Percentiles rank a stretch among this genome's conserved stretches.
phyloP scores from a whole-genome alignment of 2,797 vertebrate genomes.

The Enteromius treurensis region DNA sequence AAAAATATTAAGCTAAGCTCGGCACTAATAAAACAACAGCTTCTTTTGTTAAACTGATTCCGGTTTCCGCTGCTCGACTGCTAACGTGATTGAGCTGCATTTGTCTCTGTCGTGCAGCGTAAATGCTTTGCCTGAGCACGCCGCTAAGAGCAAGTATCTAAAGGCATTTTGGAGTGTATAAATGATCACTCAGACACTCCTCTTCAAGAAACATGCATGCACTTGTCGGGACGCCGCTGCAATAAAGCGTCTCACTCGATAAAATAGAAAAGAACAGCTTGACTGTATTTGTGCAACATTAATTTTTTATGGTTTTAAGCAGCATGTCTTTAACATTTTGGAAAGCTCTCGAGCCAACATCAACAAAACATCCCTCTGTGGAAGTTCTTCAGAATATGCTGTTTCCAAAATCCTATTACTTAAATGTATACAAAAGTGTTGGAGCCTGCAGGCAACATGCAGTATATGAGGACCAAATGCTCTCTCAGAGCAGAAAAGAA shows the following conservation, averaged over 20 bases:
- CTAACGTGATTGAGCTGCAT: neutral
- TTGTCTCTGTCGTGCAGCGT: neutral
- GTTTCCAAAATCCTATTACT: conserved; percentile 38
- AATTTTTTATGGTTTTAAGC: neutral
- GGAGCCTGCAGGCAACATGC: conserved; percentile 29
- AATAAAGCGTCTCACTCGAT: neutral
- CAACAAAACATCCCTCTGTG: conserved; percentile 8
- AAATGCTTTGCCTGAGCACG: conserved; percentile 36
- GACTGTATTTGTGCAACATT: conserved; percentile 1
- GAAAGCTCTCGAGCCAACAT: neutral
- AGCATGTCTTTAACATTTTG: neutral
- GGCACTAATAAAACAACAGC: neutral
- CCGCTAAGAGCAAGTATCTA: conserved; percentile 1
- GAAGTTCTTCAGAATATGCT: neutral
- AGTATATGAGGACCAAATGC: conserved; percentile 39
- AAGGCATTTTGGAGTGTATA: conserved; percentile 34
- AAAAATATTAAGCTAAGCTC: neutral
- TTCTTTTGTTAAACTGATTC: neutral
- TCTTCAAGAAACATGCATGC: conserved; percentile 34
- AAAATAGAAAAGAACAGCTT: neutral
- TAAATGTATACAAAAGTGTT: conserved; percentile 40
- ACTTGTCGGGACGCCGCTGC: conserved; percentile 29
- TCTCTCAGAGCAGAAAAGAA: neutral
- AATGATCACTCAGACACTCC: conserved; percentile 44
- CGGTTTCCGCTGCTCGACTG: neutral